These are phyloP conservation scores for Rhynchonycteris naso DNA, from an alignment of 2,797 vertebrate species.

Conservation along the genomic window DNA sequence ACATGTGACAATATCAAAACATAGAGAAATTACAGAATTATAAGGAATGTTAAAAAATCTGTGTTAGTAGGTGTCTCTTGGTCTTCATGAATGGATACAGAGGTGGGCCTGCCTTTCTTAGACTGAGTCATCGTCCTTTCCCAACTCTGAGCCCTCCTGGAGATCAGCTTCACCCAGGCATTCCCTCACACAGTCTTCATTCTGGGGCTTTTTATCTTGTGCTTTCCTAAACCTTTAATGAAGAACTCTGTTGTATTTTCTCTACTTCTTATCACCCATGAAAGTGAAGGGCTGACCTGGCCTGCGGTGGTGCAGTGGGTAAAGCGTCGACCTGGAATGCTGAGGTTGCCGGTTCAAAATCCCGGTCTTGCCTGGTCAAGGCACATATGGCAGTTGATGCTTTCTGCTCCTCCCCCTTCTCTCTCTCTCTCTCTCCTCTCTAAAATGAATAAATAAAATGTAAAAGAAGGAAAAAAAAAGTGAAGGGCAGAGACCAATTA, in stretches of 20 bases:
- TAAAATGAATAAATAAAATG: no score
- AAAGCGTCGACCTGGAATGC: no score
- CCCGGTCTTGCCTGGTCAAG: no score
- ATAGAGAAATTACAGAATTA: background rate
- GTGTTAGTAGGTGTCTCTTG: background rate
- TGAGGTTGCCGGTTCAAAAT: no score
- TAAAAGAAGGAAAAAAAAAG: background rate
- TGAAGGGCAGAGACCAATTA: background rate
- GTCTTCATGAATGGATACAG: background rate
- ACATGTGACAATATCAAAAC: slow-evolving; percentile 3
- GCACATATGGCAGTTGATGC: no score
- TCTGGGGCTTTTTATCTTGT: background rate
- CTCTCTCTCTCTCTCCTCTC: no score
- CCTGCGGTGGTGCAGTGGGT: no score
- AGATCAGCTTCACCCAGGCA: background rate
- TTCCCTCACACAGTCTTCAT: background rate
- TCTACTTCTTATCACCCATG: background rate
- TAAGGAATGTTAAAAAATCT: background rate
- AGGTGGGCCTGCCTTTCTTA: background rate
- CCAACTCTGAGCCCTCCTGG: background rate
- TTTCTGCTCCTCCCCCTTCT: no score
- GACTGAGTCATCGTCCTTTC: background rate
- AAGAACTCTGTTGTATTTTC: slow-evolving; percentile 1
- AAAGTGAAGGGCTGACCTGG: background rate
- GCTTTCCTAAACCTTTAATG: background rate